These are phyloP conservation scores for Mallotus villosus DNA, from an alignment of 2,797 vertebrate species.

Conservation along the genomic window DNA sequence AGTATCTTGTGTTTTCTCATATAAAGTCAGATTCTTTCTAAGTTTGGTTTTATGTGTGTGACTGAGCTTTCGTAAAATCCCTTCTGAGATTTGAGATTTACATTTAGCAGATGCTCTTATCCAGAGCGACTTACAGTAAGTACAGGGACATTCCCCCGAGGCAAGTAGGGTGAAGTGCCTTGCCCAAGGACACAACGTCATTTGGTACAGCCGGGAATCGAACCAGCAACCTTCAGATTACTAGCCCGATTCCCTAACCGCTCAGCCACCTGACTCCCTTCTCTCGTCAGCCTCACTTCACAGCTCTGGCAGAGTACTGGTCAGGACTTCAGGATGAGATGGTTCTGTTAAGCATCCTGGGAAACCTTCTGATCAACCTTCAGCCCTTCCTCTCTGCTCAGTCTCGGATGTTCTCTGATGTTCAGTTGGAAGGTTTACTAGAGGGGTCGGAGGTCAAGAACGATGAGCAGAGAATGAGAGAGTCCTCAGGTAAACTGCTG, in stretches of 20 bases:
- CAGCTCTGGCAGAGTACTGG: constrained; percentile 81
- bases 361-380: constrained; percentile 70
- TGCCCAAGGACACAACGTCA: no score
- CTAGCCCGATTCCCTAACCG: no score
- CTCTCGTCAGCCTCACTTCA: constrained; percentile 82
- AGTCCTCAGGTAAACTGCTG: constrained; percentile 76
- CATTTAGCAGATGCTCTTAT: no score
- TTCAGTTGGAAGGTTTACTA: constrained; percentile 72
- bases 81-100: no score
- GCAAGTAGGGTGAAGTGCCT: no score
- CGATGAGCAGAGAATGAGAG: constrained; percentile 75
- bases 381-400: constrained; percentile 77
- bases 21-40: constrained; percentile 20
- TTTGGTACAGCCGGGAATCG: no score
- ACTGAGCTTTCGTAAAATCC: background rate
- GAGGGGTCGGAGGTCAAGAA: constrained; percentile 75
- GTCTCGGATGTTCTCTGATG: constrained; percentile 71
- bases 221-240: no score
- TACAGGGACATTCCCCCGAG: no score
- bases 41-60: background rate
- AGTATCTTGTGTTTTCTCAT: constrained; percentile 60
- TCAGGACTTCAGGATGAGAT: constrained; percentile 82
- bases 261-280: no score
- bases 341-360: constrained; percentile 78
- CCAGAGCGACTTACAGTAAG: no score